phyloP scores from a whole-genome alignment of 2,113 vertebrate genomes.

The human region GRCh38 chr6:97648501-97649000 shows the following conservation, averaged over 20 bases:
- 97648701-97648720: not conserved
- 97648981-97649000: slow-evolving; percentile 86
- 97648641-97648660: not conserved
- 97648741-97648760: not conserved
- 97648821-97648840: slow-evolving; percentile 61
- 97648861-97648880: slow-evolving; percentile 80
- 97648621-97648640: not conserved
- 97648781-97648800: slow-evolving; percentile 67
- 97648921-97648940: slow-evolving; percentile 80
- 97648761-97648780: slow-evolving; percentile 11
- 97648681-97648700: slow-evolving; percentile 18
- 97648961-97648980: slow-evolving; percentile 79
- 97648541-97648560: not conserved
- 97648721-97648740: not conserved
- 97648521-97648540: not conserved
- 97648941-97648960: slow-evolving; percentile 88
- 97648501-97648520: not conserved
- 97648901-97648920: slow-evolving; percentile 82
- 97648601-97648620: slow-evolving; percentile 17
- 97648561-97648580: not conserved
- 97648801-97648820: slow-evolving; percentile 78
- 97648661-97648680: not conserved
- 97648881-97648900: slow-evolving; percentile 82
- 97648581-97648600: not conserved
- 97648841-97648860: slow-evolving; percentile 83